Conservation (phyloP, 2,797 vertebrate species). For the Etheostoma perlongum region DNA sequence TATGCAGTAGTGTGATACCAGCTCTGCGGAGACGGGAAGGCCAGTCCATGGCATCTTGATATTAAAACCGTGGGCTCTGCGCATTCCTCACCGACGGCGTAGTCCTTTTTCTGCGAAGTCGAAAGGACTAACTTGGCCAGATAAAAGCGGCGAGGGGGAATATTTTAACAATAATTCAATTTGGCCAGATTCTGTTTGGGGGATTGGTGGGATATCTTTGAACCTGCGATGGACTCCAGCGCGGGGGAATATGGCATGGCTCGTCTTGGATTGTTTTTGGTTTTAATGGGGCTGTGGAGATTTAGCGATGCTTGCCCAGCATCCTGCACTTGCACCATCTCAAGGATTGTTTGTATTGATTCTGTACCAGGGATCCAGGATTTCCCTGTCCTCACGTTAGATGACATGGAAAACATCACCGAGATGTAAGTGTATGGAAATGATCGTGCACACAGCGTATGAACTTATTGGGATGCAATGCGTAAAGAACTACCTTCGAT, state of each 20-base stretch:
- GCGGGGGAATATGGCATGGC: slow-evolving; percentile 84
- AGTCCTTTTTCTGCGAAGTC: slow-evolving; percentile 48
- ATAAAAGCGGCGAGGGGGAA: slow-evolving; percentile 57
- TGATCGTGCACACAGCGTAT: slow-evolving; percentile 43
- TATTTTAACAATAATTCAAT: slow-evolving; percentile 54
- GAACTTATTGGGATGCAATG: slow-evolving; percentile 71
- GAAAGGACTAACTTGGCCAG: slow-evolving; percentile 73
- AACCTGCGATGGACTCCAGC: slow-evolving; percentile 88
- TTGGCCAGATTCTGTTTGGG: slow-evolving; percentile 64
- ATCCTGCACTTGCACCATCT: slow-evolving; percentile 91
- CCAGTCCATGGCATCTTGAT: slow-evolving; percentile 85
- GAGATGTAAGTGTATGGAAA: slow-evolving; percentile 92
- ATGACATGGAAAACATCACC: slow-evolving; percentile 95
- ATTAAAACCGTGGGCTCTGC: slow-evolving; percentile 81
- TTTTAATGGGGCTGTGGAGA: slow-evolving; percentile 88
- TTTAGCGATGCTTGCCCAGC: slow-evolving; percentile 88
- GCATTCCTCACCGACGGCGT: slow-evolving; percentile 74
- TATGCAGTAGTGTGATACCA: slow-evolving; percentile 82
- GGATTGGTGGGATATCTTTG: slow-evolving; percentile 70
- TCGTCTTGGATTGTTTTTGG: slow-evolving; percentile 89
- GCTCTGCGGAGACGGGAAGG: slow-evolving; percentile 84
- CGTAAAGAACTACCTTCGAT: slow-evolving; percentile 51
- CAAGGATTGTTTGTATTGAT: slow-evolving; percentile 91
- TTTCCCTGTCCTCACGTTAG: slow-evolving; percentile 90
- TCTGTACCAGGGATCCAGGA: slow-evolving; percentile 88